Percentiles rank a stretch among this genome's conserved stretches.
phyloP scores from a whole-genome alignment of 1,140 invertebrate species.

The Lepidostoma basale region DNA sequence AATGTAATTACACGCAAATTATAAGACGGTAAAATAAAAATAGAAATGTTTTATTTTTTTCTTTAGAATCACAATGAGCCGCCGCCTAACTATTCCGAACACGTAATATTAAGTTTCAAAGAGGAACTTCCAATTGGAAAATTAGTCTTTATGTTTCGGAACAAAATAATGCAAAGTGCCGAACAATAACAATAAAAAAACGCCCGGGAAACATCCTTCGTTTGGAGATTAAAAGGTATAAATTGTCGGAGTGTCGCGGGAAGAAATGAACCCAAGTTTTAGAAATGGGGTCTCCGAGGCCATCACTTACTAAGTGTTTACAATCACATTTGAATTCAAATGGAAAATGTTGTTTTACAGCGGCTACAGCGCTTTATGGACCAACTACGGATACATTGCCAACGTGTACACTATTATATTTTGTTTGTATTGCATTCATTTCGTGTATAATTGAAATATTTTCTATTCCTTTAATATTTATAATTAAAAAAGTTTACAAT shows the following conservation, averaged over 20 bases:
- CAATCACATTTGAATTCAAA: constrained; percentile 19
- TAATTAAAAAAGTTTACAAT: too few relatives aligned
- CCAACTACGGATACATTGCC: too few relatives aligned
- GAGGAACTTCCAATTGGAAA: constrained; percentile 38
- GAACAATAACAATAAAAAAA: constrained; percentile 46
- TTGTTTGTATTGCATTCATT: too few relatives aligned
- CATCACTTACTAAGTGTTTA: constrained; percentile 23
- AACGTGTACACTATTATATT: too few relatives aligned
- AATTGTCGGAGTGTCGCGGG: constrained; percentile 38
- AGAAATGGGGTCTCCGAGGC: neutral
- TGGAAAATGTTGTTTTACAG: constrained; percentile 2
- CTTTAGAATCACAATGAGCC: neutral
- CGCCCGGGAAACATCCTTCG: constrained; percentile 42
- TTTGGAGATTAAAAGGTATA: constrained; percentile 46
- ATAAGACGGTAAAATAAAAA: too few relatives aligned
- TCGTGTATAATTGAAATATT: too few relatives aligned
- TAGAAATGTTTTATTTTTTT: neutral
- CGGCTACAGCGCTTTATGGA: neutral
- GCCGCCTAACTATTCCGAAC: constrained; percentile 5
- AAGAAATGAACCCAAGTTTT: constrained; percentile 17
- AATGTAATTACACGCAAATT: too few relatives aligned
- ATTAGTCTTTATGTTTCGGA: constrained; percentile 39
- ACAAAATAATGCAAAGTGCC: constrained; percentile 39
- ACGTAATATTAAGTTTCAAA: constrained; percentile 39
- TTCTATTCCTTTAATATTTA: too few relatives aligned